These are phyloP conservation scores for Perognathus longimembris DNA, from an alignment of 2,113 vertebrate genomes.

Conservation along the genomic window DNA sequence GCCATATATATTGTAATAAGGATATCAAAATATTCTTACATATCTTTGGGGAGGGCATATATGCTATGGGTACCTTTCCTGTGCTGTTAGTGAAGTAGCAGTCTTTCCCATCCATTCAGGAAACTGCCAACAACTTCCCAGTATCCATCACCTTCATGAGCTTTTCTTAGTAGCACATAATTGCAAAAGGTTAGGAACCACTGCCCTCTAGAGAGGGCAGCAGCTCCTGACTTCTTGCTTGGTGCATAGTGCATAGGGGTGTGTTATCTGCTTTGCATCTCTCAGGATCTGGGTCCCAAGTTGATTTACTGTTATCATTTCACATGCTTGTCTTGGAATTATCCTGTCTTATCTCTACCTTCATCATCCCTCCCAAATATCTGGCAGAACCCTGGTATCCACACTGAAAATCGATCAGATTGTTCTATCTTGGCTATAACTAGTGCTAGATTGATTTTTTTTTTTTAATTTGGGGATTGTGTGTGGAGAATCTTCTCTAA, in stretches of 20 bases:
- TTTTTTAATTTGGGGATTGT: not conserved
- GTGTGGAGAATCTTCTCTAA: not conserved
- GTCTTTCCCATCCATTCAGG: not conserved
- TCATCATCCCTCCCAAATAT: not conserved
- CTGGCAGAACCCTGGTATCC: not conserved
- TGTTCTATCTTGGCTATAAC: not conserved
- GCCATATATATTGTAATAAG: no score
- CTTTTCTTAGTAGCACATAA: not conserved
- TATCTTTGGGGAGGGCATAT: not conserved
- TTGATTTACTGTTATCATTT: not conserved
- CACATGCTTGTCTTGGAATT: not conserved
- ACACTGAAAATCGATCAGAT: not conserved
- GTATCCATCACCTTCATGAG: not conserved
- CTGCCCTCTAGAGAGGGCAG: not conserved
- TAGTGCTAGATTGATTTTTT: not conserved
- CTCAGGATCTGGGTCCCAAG: not conserved
- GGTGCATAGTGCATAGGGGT: no score
- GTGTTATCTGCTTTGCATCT: not conserved
- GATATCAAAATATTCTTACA: not conserved
- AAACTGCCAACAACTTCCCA: not conserved
- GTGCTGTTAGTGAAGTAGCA: not conserved
- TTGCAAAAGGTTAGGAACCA: not conserved
- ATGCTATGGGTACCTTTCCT: not conserved
- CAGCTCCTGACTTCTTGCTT: not conserved
- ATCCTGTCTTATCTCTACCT: not conserved